These are phyloP conservation scores for Amorpha juglandis DNA, from an alignment of 2,888 invertebrate species.

Conservation along the genomic window DNA sequence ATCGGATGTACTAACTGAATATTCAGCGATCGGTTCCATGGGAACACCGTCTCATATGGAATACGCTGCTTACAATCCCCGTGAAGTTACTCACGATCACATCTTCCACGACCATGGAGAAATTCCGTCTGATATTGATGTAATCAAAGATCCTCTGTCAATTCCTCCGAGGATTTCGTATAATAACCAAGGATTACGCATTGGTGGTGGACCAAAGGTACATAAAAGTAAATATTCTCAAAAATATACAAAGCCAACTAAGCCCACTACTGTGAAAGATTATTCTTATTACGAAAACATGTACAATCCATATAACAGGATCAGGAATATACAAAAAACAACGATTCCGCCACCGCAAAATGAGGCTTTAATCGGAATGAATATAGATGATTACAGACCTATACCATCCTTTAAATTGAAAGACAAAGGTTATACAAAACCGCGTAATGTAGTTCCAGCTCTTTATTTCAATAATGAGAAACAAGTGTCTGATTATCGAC, in stretches of 20 bases:
- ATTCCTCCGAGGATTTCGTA: slow-evolving; percentile 69
- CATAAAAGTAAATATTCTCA: slow-evolving; percentile 57
- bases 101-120: slow-evolving; percentile 81
- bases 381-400: slow-evolving; percentile 59
- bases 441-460: slow-evolving; percentile 50
- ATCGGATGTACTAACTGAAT: slow-evolving; percentile 54
- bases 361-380: slow-evolving; percentile 47
- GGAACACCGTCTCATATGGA: slow-evolving; percentile 70
- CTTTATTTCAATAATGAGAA: slow-evolving; percentile 55
- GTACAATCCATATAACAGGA: slow-evolving; percentile 56
- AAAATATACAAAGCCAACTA: slow-evolving; percentile 58
- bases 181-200: slow-evolving; percentile 66
- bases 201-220: slow-evolving; percentile 53
- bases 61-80: slow-evolving; percentile 74
- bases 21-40: slow-evolving; percentile 61
- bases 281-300: slow-evolving; percentile 76
- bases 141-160: slow-evolving; percentile 62
- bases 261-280: slow-evolving; percentile 54
- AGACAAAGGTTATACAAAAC: slow-evolving; percentile 56
- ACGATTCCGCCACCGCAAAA: slow-evolving; percentile 45
- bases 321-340: slow-evolving; percentile 54
- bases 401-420: slow-evolving; percentile 61
- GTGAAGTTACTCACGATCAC: slow-evolving; percentile 81
- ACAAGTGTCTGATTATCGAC: slow-evolving; percentile 54
- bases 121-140: slow-evolving; percentile 64